Conservation (phyloP, 2,113 vertebrate species). For the Micromys minutus region DNA sequence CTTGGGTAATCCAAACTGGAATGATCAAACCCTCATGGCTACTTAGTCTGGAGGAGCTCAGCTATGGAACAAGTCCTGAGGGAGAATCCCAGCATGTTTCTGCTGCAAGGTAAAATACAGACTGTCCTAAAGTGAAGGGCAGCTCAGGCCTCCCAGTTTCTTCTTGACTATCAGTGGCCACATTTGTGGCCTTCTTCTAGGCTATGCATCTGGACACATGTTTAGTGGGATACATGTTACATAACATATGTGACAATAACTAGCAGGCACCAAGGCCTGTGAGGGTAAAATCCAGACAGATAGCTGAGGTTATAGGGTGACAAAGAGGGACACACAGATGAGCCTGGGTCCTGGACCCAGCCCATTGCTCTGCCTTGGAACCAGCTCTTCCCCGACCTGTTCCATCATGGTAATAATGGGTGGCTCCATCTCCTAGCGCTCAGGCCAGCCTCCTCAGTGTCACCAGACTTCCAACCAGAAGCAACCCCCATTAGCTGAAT, state of each 20-base stretch:
- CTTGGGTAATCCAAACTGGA: background rate
- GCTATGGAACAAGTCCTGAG: background rate
- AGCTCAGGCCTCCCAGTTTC: background rate
- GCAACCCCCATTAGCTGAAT: background rate
- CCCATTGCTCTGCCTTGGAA: background rate
- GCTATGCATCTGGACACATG: background rate
- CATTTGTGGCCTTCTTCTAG: background rate
- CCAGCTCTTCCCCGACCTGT: background rate
- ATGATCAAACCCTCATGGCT: background rate
- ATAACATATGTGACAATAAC: background rate
- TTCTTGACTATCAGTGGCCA: background rate
- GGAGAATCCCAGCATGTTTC: background rate
- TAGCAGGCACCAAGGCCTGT: background rate
- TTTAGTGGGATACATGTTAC: background rate
- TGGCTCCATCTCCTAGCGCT: background rate
- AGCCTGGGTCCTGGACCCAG: background rate
- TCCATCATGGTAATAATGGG: background rate
- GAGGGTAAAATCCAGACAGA: background rate
- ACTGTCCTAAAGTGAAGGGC: background rate
- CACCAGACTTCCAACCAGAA: background rate
- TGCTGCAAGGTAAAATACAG: background rate
- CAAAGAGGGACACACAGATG: background rate
- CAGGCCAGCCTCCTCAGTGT: background rate
- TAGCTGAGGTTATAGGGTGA: background rate
- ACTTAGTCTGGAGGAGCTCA: background rate